Evolutionary conservation across 2,888 invertebrate species (phyloP), one percentile per base, ranked within the genome.

Genomic region (Mystacides longicornis): DNA sequence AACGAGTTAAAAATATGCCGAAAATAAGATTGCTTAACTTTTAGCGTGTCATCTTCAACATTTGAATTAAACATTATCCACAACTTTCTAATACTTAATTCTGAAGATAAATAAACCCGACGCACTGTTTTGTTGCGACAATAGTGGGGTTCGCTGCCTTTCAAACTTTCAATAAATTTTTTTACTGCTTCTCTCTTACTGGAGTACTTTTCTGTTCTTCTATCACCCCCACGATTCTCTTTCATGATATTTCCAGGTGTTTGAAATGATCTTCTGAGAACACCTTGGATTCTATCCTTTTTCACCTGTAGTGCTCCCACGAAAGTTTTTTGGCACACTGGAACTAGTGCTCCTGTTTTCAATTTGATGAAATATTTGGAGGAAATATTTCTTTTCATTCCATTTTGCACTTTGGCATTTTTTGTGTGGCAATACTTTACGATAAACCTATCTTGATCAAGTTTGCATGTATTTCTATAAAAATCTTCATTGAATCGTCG

Each of bases 1-100:
- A 50, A 46, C 22, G 55, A 63, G 49, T 63, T 63, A 57, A 63
- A 64, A 52, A 61, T 59, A 57, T 37, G 56, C 57, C 63, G 33
- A 54, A 64, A 63, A 56, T 31, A 31, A 7, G 33, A 31, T 11
- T 31, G 33, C 11, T 31, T 31, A 11, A 31, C 33, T 31, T 31
- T 31, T 11, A 31, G 33, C 9, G 33, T 31, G 11, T 31, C 33
- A 31, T 31, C 33, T 11, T 31, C 33, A 31, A 31, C 33, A 11
- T 31, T 31, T 57, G 18, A 43, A 43, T 43, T 43, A 43, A 11
- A 43, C 43, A 43, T 43, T 11, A 11, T 43, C 43, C 43, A 43
- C n/a, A 43, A 43, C n/a, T 43, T 43, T 43, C 43, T 43, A 18
- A 43, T 43, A 43, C 43, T 43, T 16, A 43, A 43, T 43, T 43